Percentiles rank a stretch among this genome's conserved stretches.
These are phyloP conservation scores for Trichopria drosophilae DNA, from an alignment of 2,888 invertebrate species.

Conservation along the genomic window DNA sequence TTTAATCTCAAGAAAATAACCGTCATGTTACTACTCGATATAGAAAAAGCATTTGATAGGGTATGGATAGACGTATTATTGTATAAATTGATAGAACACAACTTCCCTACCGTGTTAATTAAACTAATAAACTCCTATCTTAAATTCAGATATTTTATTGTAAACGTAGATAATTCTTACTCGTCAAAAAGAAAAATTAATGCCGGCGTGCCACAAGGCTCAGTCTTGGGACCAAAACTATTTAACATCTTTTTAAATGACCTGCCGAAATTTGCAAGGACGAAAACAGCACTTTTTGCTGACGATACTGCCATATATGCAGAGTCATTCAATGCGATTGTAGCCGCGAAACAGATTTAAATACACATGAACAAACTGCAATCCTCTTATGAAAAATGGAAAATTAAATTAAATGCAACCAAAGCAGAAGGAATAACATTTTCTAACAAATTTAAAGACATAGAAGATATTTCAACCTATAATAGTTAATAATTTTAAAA, in stretches of 20 bases:
- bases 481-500: no score
- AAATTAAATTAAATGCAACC: conserved; percentile 18
- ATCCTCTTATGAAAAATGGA: conserved; percentile 21
- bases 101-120: conserved; percentile 35
- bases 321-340: conserved; percentile 30
- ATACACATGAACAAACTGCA: conserved; percentile 17
- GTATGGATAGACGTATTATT: conserved; percentile 46
- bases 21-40: no score
- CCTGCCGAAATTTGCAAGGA: conserved; percentile 27
- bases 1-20: conserved; percentile 41
- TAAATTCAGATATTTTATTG: conserved; percentile 31
- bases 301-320: conserved; percentile 37
- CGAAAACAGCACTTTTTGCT: conserved; percentile 29
- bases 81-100: conserved; percentile 39
- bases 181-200: conserved; percentile 24
- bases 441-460: conserved; percentile 21
- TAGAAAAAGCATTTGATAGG: no score
- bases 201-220: conserved; percentile 35
- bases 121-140: conserved; percentile 40
- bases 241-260: conserved; percentile 33
- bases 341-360: no score
- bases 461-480: no score
- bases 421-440: conserved; percentile 30
- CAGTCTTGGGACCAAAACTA: conserved; percentile 32
- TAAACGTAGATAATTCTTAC: conserved; percentile 28